These are phyloP conservation scores for Agrotis segetum DNA, from an alignment of 2,888 invertebrate genomes.

Conservation along the genomic window DNA sequence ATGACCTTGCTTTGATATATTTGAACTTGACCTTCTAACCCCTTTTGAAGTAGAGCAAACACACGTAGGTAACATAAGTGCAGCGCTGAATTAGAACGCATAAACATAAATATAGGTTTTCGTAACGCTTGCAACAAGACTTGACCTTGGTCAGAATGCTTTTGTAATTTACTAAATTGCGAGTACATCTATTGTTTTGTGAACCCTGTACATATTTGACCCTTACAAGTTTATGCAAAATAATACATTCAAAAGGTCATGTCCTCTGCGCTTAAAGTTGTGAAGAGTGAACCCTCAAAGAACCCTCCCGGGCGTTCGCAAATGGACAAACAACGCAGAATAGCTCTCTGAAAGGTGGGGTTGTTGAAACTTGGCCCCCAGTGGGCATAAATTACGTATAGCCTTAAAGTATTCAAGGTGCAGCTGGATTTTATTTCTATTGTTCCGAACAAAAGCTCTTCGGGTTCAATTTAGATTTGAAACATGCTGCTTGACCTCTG, in stretches of 20 bases:
- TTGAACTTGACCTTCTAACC: slow-evolving; percentile 36
- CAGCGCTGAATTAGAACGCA: slow-evolving; percentile 6
- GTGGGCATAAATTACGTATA: slow-evolving; percentile 50
- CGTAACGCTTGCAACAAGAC: too few species aligned
- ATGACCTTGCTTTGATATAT: slow-evolving; percentile 10
- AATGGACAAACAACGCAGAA: slow-evolving; percentile 53
- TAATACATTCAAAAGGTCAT: slow-evolving; percentile 13
- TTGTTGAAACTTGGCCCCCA: slow-evolving; percentile 46
- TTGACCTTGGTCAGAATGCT: too few species aligned
- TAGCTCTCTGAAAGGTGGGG: slow-evolving; percentile 42
- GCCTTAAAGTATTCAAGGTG: slow-evolving; percentile 46
- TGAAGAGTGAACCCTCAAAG: slow-evolving; percentile 35
- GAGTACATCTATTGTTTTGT: background rate
- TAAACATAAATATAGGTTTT: too few species aligned
- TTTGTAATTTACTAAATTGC: too few species aligned
- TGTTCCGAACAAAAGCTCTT: slow-evolving; percentile 29
- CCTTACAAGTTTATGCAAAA: slow-evolving; percentile 6
- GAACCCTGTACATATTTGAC: background rate
- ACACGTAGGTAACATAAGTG: slow-evolving; percentile 6
- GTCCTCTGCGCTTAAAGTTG: slow-evolving; percentile 32
- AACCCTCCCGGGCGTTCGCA: slow-evolving; percentile 35
- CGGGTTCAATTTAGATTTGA: slow-evolving; percentile 18
- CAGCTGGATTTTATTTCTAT: slow-evolving; percentile 45
- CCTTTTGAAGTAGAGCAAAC: slow-evolving; percentile 17
- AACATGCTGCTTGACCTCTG: slow-evolving; percentile 12